Base-by-base conservation (phyloP, 2,113 vertebrate species). In the Calidris pygmaea region DNA sequence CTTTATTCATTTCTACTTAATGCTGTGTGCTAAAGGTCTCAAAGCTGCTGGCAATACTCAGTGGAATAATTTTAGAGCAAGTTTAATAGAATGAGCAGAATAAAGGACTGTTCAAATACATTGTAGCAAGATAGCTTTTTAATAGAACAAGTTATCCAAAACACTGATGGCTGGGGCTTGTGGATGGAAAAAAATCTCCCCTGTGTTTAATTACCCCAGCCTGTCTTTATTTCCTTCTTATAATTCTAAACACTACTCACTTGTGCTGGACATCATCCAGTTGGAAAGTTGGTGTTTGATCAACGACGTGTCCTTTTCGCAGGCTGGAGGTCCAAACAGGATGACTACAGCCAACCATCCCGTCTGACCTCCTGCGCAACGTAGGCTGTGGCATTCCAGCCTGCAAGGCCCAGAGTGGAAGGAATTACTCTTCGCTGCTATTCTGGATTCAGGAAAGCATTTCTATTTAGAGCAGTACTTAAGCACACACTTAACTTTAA, bases 21-120 rank as follows among this genome's bases (percentile, higher is more conserved):
- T 91, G 72, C 91, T 95, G 52, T 53, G 52, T 70, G 86, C 67
- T 92, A 87, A 97, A 91, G 93, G 89, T 94, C 91, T 95, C 87
- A 94, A 91, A 96, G 89, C 90, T 96, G 73, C 93, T 96, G 95
- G 94, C 94, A 96, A 94, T 93, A 94, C 94, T 94, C 85, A 7
- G 73, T 84, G 92, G 94, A 96, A 95, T 97, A 87, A 97, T 94
- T 96, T 91, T 66, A 90, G 50, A 95, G 78, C 76, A 68, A 52
- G 89, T 80, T 72, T 95, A 96, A 97, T 85, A 96, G 95, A 97
- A 98, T 85, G 93, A 97, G 47, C 89, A 96, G 97, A 96, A 95
- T 80, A 95, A 95, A 90, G 70, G 67, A 91, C 81, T 95, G 86
- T 80, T 95, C 92, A 97, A 95, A 95, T 95, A 96, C 67, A 92